Percentiles rank a stretch among this genome's conserved stretches.
Conservation (phyloP, 2,888 invertebrate genomes). For the Tromatobia lineatoria region DNA sequence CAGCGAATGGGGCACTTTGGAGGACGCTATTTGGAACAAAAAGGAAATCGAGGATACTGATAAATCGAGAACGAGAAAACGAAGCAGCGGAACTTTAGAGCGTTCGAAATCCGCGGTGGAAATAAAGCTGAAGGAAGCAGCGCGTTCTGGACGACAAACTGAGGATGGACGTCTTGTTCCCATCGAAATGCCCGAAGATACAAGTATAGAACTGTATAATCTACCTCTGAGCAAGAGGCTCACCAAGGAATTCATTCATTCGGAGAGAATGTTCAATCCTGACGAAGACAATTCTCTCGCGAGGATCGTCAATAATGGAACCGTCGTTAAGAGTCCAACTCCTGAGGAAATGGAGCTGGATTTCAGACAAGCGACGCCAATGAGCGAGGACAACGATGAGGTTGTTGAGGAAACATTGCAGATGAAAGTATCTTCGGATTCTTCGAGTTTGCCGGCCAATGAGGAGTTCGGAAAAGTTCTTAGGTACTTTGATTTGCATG, state of each 20-base stretch:
- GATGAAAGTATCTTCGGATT: background rate
- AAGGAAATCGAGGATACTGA: conserved; percentile 83
- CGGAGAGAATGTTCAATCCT: conserved; percentile 80
- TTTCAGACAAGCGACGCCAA: conserved; percentile 76
- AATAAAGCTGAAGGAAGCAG: conserved; percentile 87
- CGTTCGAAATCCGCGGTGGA: conserved; percentile 88
- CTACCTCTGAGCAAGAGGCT: conserved; percentile 80
- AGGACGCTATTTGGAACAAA: conserved; percentile 90
- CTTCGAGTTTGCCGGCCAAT: conserved; percentile 41
- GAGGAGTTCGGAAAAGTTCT: conserved; percentile 79
- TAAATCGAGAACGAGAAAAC: conserved; percentile 74
- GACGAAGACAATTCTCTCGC: conserved; percentile 80
- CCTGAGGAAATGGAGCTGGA: conserved; percentile 79
- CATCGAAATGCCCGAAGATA: conserved; percentile 64
- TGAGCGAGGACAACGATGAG: conserved; percentile 67
- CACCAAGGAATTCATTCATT: conserved; percentile 79
- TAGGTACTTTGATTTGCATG: conserved; percentile 78
- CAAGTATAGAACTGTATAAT: conserved; percentile 80
- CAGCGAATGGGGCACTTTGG: conserved; percentile 91
- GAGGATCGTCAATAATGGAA: conserved; percentile 81
- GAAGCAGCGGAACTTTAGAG: conserved; percentile 87
- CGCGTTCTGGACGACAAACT: conserved; percentile 46
- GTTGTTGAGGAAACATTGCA: conserved; percentile 4
- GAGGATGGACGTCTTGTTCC: conserved; percentile 45
- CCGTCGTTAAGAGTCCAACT: conserved; percentile 78